These are phyloP conservation scores for Sinhomidia bicolor DNA, from an alignment of 2,888 invertebrate species.

Conservation along the genomic window DNA sequence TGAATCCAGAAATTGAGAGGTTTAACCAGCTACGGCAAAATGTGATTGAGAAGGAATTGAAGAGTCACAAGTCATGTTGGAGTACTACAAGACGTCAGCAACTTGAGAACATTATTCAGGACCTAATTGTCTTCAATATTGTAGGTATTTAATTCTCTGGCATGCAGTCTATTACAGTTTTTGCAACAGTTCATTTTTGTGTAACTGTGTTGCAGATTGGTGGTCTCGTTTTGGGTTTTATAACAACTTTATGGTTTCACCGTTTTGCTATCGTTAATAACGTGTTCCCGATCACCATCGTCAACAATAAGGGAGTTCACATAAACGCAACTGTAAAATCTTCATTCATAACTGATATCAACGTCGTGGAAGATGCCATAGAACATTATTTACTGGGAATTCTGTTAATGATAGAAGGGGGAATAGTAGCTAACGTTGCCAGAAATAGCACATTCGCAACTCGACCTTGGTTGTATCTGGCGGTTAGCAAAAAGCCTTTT, in stretches of 20 bases:
- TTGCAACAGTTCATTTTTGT: neutral
- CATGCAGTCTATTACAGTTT: neutral
- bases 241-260: conserved; percentile 4
- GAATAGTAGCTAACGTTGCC: neutral
- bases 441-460: too few relatives aligned
- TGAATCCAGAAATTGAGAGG: neutral
- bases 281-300: neutral
- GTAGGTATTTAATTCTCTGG: neutral
- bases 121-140: neutral
- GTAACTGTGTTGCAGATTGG: conserved; percentile 8
- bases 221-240: neutral
- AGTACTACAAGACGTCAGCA: neutral
- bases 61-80: neutral
- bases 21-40: neutral
- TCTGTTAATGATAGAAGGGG: neutral
- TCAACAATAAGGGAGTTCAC: neutral
- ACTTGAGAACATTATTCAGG: neutral
- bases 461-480: too few relatives aligned
- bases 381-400: neutral
- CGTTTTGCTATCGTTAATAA: neutral
- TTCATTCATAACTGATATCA: conserved; percentile 6
- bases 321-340: neutral
- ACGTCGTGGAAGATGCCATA: neutral
- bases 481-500: too few relatives aligned
- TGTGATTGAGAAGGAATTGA: neutral